Base-by-base conservation (phyloP, 2,888 invertebrate genomes). In the Azorinus chamasolen region DNA sequence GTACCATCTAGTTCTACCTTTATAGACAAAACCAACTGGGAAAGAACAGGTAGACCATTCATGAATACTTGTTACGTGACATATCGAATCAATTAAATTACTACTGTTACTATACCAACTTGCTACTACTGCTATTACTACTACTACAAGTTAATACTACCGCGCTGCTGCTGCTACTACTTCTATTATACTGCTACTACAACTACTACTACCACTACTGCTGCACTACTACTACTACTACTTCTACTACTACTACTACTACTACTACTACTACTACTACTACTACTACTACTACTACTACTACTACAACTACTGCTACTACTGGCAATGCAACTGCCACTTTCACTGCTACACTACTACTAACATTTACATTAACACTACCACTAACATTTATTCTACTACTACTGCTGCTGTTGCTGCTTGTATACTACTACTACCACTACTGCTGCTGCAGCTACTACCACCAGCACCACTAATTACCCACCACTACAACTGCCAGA, bases 201-300 rank as follows among this genome's bases (percentile, higher is more conserved):
- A n/a, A n/a, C n/a, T n/a, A n/a, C n/a, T n/a, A n/a, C n/a, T n/a
- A n/a, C n/a, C n/a, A n/a, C n/a, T n/a, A n/a, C n/a, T n/a, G n/a
- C n/a, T n/a, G n/a, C n/a, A n/a, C n/a, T n/a, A n/a, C n/a, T n/a
- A n/a, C n/a, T 12, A 41, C 41, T 41, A 41, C 41, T 41, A 41
- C 41, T 41, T 12, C 41, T 41, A 41, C 41, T 41, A 41, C 41
- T 41, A 41, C 41, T 41, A 41, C 41, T 41, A 12, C 41, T 41
- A 41, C 41, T 41, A 41, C 41, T 41, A 41, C 41, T 41, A 41
- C 41, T 41, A 41, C 41, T 41, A 41, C 41, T 41, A 41, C 41
- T 41, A 41, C 41, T 41, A 41, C 41, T 41, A 41, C 41, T 41
- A 41, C 41, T 41, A 41, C 41, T 41, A 41, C 41, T 41, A 41